phyloP scores from a whole-genome alignment of 2,113 vertebrate species.

The Colinus virginianus region DNA sequence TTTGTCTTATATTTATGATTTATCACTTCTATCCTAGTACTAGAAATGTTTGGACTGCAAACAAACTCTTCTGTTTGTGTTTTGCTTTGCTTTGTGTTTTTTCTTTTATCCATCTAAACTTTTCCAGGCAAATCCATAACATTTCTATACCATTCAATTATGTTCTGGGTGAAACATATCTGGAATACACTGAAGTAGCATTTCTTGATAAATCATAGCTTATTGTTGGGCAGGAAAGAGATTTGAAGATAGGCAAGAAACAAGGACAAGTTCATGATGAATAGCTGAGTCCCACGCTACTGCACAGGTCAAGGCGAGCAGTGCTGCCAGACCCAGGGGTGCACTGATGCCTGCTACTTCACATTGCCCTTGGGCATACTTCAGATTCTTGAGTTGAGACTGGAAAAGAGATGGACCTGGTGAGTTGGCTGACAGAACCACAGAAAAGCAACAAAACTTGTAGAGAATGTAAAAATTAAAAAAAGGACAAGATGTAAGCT shows the following conservation, averaged over 20 bases:
- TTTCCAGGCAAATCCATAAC: constrained; percentile 7
- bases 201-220: neutral
- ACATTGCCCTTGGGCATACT: neutral
- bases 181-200: neutral
- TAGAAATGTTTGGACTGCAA: constrained; percentile 53
- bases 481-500: neutral
- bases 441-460: neutral
- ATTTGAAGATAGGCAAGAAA: neutral
- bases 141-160: neutral
- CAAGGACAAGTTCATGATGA: neutral
- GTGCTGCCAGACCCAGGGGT: neutral
- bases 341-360: neutral
- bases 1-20: constrained; percentile 69
- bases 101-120: neutral
- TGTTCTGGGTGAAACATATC: neutral
- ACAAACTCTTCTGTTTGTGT: neutral
- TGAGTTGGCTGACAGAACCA: neutral
- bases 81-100: neutral
- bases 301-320: neutral
- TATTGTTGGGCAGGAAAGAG: neutral
- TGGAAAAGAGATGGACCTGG: neutral
- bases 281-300: neutral
- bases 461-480: neutral
- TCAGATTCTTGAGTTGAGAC: neutral
- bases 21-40: constrained; percentile 59